Evolutionary conservation across 2,113 vertebrate species (phyloP).

Genomic region (Eudyptes chrysolophus): DNA sequence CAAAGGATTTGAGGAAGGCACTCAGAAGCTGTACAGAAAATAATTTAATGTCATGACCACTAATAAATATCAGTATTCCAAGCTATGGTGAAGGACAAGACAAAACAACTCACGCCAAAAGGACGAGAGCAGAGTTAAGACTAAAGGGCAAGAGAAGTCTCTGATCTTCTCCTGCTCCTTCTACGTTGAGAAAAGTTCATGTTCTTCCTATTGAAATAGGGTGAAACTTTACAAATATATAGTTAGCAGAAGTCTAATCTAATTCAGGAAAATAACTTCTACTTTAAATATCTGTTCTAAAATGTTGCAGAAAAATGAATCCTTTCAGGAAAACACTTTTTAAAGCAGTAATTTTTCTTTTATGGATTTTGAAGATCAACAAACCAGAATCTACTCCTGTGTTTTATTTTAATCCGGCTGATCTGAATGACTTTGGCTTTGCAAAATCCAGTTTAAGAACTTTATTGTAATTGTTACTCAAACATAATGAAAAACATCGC

Average conservation of each 20-base stretch:
- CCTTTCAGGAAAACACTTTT: not conserved
- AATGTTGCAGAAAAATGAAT: not conserved
- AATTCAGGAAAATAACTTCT: not conserved
- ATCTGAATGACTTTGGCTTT: not conserved
- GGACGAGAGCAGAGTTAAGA: not conserved
- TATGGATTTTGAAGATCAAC: not conserved
- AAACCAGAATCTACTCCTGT: not conserved
- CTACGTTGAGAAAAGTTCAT: not conserved
- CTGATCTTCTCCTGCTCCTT: not conserved
- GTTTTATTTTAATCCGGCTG: not conserved
- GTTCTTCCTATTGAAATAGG: not conserved
- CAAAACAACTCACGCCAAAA: not conserved
- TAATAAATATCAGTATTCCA: not conserved
- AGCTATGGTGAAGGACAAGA: not conserved
- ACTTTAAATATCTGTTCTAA: not conserved
- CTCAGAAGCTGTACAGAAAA: not conserved
- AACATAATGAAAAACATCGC: not conserved
- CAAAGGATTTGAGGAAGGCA: not conserved
- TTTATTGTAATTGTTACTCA: not conserved
- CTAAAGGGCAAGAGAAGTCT: not conserved
- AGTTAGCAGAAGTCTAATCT: not conserved
- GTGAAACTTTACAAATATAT: not conserved
- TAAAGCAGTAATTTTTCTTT: not conserved
- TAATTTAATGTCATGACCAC: not conserved
- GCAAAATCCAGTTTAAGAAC: slow-evolving; percentile 23